Percentiles rank a stretch among this genome's conserved stretches.
phyloP scores from a whole-genome alignment of 2,113 vertebrate genomes.

The Regulus satrapa region DNA sequence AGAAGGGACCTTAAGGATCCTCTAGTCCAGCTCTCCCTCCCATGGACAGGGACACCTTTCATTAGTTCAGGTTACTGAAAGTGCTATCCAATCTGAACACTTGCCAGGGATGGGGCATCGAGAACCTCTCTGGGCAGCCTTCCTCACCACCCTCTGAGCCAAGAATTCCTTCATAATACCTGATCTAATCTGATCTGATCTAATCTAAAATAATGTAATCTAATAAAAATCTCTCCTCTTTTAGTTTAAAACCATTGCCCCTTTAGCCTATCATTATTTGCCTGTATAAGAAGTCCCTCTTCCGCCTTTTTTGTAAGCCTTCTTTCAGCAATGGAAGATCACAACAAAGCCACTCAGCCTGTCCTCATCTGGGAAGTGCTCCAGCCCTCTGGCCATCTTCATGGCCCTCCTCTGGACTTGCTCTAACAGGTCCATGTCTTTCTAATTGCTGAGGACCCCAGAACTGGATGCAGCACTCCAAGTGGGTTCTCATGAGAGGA shows the following conservation, averaged over 20 bases:
- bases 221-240: neutral
- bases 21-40: neutral
- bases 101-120: neutral
- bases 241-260: neutral
- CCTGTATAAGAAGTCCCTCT: neutral
- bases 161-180: neutral
- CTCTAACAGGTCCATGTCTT: neutral
- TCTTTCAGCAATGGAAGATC: neutral
- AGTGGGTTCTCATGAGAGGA: neutral
- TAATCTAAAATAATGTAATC: neutral
- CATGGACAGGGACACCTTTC: neutral
- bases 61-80: neutral
- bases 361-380: neutral
- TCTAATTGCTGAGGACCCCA: neutral
- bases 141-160: neutral
- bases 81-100: neutral
- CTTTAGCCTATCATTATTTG: neutral
- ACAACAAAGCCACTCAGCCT: neutral
- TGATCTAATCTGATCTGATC: neutral
- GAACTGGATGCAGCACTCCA: neutral
- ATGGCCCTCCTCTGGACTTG: neutral
- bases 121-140: fast-evolving
- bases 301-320: neutral
- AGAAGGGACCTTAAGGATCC: neutral
- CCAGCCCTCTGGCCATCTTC: neutral